Conservation (phyloP, 2,113 vertebrate species). For the Paramisgurnus dabryanus region DNA sequence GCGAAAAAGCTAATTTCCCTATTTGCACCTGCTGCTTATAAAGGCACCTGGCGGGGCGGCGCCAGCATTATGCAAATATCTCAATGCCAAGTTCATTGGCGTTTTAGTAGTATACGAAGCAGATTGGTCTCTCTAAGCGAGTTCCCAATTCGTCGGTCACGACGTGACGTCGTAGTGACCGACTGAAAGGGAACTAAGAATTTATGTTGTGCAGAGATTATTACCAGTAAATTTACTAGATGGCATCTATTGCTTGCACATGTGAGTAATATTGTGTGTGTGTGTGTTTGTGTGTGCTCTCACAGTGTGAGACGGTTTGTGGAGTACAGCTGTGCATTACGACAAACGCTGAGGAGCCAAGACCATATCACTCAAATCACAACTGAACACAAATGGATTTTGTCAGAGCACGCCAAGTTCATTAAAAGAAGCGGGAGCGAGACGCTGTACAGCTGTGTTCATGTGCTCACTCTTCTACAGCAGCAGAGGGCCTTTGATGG, state of each 20-base stretch:
- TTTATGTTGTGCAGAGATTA: too few relatives aligned
- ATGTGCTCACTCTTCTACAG: constrained; percentile 51
- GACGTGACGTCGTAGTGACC: too few relatives aligned
- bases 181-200: too few relatives aligned
- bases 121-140: too few relatives aligned
- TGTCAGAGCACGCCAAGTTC: constrained; percentile 81
- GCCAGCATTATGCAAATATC: too few relatives aligned
- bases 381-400: constrained; percentile 75
- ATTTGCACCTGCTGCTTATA: too few relatives aligned
- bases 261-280: constrained; percentile 19
- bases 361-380: constrained; percentile 78
- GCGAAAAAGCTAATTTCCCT: too few relatives aligned
- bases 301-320: constrained; percentile 51
- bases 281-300: constrained; percentile 21
- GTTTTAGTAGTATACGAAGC: too few relatives aligned
- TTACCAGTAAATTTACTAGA: too few relatives aligned
- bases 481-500: constrained; percentile 41
- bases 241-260: neutral
- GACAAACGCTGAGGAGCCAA: constrained; percentile 65
- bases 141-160: too few relatives aligned
- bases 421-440: constrained; percentile 69
- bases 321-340: constrained; percentile 67
- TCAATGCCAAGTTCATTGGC: too few relatives aligned
- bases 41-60: too few relatives aligned
- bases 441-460: constrained; percentile 82